Evolutionary conservation across 2,888 invertebrate genomes (phyloP), one percentile per base, ranked within the genome.

Genomic region (Harpalus rubripes): DNA sequence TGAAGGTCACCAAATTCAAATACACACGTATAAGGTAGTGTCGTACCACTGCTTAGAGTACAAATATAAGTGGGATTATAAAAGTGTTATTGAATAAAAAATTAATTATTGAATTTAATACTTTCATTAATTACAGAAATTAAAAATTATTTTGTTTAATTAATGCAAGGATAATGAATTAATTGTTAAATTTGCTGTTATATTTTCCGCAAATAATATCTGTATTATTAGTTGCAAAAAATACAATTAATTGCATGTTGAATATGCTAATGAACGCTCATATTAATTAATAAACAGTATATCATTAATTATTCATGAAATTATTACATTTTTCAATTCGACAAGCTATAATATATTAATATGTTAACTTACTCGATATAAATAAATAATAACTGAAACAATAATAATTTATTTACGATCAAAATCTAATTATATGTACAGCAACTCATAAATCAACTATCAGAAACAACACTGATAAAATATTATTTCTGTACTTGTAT

Each of bases 381-480:
- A 68, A 68, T 68, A 68, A 68, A 68, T 68, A 68, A 39, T 32
- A 68, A 68, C 68, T 68, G 15, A 12, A 52, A 52, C 68, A 68
- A 68, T 68, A 32, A 26, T 68, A 68, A 68, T 68, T 68, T 68
- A 68, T 68, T 68, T 68, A 68, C 68, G 68, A 68, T 68, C 32
- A 68, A 68, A 68, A 68, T 68, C 39, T 68, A 68, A 68, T 68
- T 68, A 65, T 22, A 63, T 65, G 65, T 65, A 68, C 68, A 32
- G 15, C 15, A 32, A 39, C 15, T 32, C 68, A 32, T 68, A 68
- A 68, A 68, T 22, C 12, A 22, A 18, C 26, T 68, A 68, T 68
- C n/a, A 8, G 15, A 68, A 15, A 68, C 26, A 68, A 68, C 68
- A 39, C 7, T 10, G 32, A 39, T 32, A 68, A 68, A 68, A 68